phyloP scores from a whole-genome alignment of 2,113 vertebrate species.

The Siphamia tubifer region DNA sequence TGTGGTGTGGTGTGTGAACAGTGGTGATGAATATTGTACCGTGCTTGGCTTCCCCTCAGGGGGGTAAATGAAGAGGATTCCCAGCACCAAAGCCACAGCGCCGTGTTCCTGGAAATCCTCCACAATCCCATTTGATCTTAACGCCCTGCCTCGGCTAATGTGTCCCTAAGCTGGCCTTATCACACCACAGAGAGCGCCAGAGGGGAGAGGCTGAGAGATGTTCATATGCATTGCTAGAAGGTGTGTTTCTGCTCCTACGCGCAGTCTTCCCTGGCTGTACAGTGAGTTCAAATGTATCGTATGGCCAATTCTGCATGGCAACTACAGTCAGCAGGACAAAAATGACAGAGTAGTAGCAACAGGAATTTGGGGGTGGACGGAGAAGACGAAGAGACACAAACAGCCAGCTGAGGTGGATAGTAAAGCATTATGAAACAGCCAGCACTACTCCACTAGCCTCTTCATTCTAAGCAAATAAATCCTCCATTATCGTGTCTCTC shows the following conservation, averaged over 20 bases:
- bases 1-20: slow-evolving; percentile 3
- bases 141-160: slow-evolving; percentile 60
- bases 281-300: background rate
- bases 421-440: slow-evolving; percentile 46
- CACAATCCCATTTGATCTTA: slow-evolving; percentile 66
- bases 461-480: slow-evolving; percentile 65
- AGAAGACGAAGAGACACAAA: background rate
- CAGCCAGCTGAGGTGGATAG: slow-evolving; percentile 11
- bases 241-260: background rate
- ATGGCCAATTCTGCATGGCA: background rate
- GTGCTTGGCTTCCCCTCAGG: slow-evolving; percentile 36
- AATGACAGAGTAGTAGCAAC: background rate
- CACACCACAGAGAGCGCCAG: slow-evolving; percentile 41
- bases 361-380: background rate
- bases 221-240: background rate
- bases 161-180: slow-evolving; percentile 66
- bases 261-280: background rate
- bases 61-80: slow-evolving; percentile 58
- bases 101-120: slow-evolving; percentile 62
- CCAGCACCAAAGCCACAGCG: slow-evolving; percentile 47
- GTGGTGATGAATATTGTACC: slow-evolving; percentile 37
- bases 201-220: slow-evolving; percentile 20
- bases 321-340: background rate
- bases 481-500: slow-evolving; percentile 65
- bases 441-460: slow-evolving; percentile 32